Evolutionary conservation across 2,888 invertebrate species (phyloP).

Genomic region (Drosophila subsilvestris): DNA sequence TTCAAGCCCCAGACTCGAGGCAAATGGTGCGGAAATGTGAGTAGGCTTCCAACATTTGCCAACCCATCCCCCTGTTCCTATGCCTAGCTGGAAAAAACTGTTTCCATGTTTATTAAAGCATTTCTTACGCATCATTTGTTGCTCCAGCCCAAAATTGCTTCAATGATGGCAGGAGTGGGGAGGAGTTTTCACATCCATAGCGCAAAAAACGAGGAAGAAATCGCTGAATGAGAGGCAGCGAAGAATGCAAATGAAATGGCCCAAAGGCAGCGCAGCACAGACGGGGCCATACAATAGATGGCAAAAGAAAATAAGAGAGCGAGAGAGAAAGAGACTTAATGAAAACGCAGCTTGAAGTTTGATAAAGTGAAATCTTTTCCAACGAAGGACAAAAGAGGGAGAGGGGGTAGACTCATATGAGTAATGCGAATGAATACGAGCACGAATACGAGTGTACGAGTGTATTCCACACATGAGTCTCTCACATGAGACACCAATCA

Average conservation of each 20-base stretch:
- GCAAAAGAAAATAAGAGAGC: not conserved
- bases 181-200: not conserved
- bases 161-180: not conserved
- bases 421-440: constrained; percentile 17
- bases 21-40: constrained; percentile 65
- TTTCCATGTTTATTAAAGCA: constrained; percentile 66
- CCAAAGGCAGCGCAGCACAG: constrained; percentile 23
- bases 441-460: not conserved
- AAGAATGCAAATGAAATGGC: constrained; percentile 48
- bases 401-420: constrained; percentile 16
- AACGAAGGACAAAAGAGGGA: not conserved
- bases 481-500: constrained; percentile 3
- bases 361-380: constrained; percentile 48
- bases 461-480: not conserved
- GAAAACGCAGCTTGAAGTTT: constrained; percentile 57
- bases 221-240: constrained; percentile 29
- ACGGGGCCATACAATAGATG: constrained; percentile 5
- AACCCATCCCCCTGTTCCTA: not conserved
- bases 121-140: constrained; percentile 78
- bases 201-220: not conserved
- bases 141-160: constrained; percentile 37
- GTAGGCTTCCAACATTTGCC: constrained; percentile 19
- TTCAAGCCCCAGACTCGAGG: constrained; percentile 40
- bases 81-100: constrained; percentile 2
- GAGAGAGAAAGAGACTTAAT: constrained; percentile 48